phyloP scores from a whole-genome alignment of 1,140 invertebrate genomes.

The Odontomachus brunneus region DNA sequence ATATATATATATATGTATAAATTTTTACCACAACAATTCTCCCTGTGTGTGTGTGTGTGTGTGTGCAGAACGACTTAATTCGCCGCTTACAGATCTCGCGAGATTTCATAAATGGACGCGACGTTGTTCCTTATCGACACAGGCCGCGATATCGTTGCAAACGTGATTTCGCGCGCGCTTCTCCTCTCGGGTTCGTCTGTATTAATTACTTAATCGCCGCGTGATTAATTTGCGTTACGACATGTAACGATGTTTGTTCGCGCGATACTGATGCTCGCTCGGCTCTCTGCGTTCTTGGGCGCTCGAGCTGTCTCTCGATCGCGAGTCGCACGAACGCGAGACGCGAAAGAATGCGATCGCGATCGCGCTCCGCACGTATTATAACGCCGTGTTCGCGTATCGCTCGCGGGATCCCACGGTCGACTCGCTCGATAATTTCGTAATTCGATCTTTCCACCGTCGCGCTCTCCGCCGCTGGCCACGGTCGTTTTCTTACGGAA shows the following conservation, averaged over 20 bases:
- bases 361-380: not conserved
- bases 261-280: too few species aligned
- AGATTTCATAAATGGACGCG: too few species aligned
- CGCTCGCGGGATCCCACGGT: not conserved
- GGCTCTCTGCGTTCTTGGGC: not conserved
- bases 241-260: not conserved
- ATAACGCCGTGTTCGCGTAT: not conserved
- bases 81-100: too few species aligned
- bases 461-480: not conserved
- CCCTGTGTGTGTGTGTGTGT: too few species aligned
- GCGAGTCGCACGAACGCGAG: not conserved
- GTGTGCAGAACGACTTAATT: too few species aligned
- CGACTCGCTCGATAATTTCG: slow-evolving; percentile 7
- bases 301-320: not conserved
- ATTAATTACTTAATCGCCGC: not conserved
- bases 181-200: too few species aligned
- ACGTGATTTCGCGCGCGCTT: too few species aligned
- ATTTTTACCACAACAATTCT: too few species aligned
- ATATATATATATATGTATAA: too few species aligned
- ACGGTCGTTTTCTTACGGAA: slow-evolving; percentile 5
- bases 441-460: slow-evolving; percentile 22
- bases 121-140: too few species aligned
- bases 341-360: slow-evolving; percentile 4
- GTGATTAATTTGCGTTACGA: not conserved
- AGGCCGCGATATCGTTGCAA: not conserved